Percentiles rank a stretch among this genome's conserved stretches.
phyloP scores from a whole-genome alignment of 2,888 invertebrate genomes.

The Venustoraphidia nigricollis region DNA sequence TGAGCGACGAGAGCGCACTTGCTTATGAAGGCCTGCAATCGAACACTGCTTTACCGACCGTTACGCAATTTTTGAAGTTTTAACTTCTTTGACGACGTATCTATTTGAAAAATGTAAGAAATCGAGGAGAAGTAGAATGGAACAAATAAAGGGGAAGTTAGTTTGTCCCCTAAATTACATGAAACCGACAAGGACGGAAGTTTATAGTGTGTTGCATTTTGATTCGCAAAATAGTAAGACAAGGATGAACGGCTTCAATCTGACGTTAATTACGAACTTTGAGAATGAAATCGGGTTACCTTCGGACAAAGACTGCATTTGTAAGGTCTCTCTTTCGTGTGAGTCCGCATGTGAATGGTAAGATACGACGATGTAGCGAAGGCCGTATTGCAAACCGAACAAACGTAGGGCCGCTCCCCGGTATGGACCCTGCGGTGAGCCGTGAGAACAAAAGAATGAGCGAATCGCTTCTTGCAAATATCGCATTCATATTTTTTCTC shows the following conservation, averaged over 20 bases:
- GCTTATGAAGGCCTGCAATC: slow-evolving; percentile 22
- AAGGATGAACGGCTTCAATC: too few species aligned
- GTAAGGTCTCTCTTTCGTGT: slow-evolving; percentile 24
- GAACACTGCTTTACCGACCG: background rate
- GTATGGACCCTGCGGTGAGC: slow-evolving; percentile 23
- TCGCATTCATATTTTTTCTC: slow-evolving; percentile 23
- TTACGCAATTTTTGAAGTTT: background rate
- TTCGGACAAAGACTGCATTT: slow-evolving; percentile 22
- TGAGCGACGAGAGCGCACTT: slow-evolving; percentile 23
- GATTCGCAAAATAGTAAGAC: too few species aligned
- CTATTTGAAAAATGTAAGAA: too few species aligned
- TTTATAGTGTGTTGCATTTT: too few species aligned
- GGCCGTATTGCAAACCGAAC: slow-evolving; percentile 20
- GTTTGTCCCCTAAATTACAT: too few species aligned
- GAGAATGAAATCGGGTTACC: slow-evolving; percentile 11
- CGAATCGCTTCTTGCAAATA: slow-evolving; percentile 23
- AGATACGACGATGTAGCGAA: slow-evolving; percentile 25
- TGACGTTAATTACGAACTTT: too few species aligned
- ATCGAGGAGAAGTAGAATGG: too few species aligned
- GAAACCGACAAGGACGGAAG: too few species aligned
- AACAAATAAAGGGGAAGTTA: too few species aligned
- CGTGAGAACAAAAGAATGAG: slow-evolving; percentile 23
- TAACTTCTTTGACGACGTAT: too few species aligned
- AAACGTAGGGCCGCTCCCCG: slow-evolving; percentile 24
- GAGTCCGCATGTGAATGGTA: slow-evolving; percentile 23